Evolutionary conservation across 53 echinoderm and acorn worm species (phyloP), one percentile per base, ranked within the genome.

Genomic region (Astropecten irregularis): DNA sequence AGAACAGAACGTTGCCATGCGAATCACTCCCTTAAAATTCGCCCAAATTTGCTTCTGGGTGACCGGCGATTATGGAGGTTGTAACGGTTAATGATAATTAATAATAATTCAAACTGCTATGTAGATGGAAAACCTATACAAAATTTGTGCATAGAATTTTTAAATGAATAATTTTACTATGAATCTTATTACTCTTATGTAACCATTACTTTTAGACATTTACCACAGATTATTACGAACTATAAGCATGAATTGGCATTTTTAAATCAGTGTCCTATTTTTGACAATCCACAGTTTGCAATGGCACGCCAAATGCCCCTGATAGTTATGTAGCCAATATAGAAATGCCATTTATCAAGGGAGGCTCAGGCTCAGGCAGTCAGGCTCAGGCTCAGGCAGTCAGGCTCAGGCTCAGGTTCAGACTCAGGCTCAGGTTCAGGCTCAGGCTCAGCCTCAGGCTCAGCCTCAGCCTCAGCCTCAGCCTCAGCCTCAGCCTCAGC

Each of bases 41-140:
- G 96, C 96, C 37, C 96, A 95, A 57, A 93, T 95, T 52, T 95
- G 96, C 61, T 95, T 83, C 64, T 95, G 96, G 96, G 53, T 93
- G 52, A 92, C 92, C 2, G 96, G 96, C 16, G 89, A 91, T 29
- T 95, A 93, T 47, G 88, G 91, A 9, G 72, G 85, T 36, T 95
- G 96, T 48, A 83, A 89, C 59, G 96, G 89, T 40, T 95, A 62
- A 66, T 83, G 13, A 2, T 19, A 14, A 77, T 4, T 23, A 40
- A 42, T 30, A 10, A n/a, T 68, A 14, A n/a, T n/a, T n/a, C n/a
- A n/a, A n/a, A n/a, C 9, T 6, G 10, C 28, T 64, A 28, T 13
- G 6, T 30, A 31, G 65, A 13, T 64, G 14, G 28, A 64, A 15
- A 4, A 30, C 28, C 4, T 19, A 28, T 25, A 64, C 65, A 10